Evolutionary conservation across 2,797 vertebrate species (phyloP).

Genomic region (Gymnocypris eckloni): DNA sequence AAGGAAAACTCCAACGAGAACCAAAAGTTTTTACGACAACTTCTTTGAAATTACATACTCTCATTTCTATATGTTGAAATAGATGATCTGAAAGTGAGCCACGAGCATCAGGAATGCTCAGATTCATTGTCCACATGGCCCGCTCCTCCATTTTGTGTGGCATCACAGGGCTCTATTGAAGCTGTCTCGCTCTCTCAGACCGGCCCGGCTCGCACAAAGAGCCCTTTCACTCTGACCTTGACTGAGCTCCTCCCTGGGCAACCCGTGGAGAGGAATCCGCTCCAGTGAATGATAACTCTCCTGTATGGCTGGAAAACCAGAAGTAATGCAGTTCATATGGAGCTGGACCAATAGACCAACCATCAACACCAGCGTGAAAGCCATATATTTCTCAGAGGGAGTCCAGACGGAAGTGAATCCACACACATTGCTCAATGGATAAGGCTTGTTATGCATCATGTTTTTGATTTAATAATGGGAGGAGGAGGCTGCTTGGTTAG

Average conservation of each 20-base stretch:
- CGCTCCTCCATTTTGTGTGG: constrained; percentile 65
- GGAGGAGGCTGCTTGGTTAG: constrained; percentile 15
- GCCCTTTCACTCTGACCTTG: constrained; percentile 81
- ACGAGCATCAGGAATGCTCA: constrained; percentile 6
- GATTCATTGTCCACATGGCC: constrained; percentile 57
- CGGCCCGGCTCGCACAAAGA: constrained; percentile 74
- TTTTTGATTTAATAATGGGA: constrained; percentile 52
- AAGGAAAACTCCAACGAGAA: constrained; percentile 8
- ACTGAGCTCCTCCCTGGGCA: constrained; percentile 76
- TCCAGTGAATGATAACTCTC: constrained; percentile 67
- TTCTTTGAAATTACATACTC: background rate
- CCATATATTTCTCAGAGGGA: background rate
- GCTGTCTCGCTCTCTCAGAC: constrained; percentile 59
- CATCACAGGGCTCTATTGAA: constrained; percentile 71
- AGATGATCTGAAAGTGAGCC: background rate
- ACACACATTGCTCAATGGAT: constrained; percentile 24
- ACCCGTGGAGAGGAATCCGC: constrained; percentile 75
- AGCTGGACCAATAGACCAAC: constrained; percentile 32
- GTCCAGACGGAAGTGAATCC: constrained; percentile 29
- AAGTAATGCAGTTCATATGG: constrained; percentile 50
- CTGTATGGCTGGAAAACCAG: constrained; percentile 27
- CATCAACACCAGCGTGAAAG: constrained; percentile 12
- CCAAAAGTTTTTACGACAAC: background rate
- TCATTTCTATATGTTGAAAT: background rate
- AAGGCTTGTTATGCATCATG: constrained; percentile 24